A percentile compares a stretch with the other conserved stretches of the same genome.
Conservation (phyloP, 2,888 invertebrate species). For the Cacoxenus indagator region DNA sequence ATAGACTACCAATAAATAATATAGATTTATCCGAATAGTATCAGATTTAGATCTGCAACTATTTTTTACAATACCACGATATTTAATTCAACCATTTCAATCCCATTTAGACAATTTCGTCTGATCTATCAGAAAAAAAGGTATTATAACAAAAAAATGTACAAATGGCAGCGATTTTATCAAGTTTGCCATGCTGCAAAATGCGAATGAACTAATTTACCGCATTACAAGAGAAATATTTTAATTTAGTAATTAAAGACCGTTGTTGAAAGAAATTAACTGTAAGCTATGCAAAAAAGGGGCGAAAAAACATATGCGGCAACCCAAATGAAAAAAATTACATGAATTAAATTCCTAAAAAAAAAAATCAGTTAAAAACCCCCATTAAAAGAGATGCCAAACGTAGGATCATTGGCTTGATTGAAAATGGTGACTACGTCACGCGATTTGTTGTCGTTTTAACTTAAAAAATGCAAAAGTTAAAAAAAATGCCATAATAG, state of each 20-base stretch:
- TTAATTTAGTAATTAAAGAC: constrained; percentile 8
- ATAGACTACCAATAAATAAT: no score
- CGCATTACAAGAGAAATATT: neutral
- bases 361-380: neutral
- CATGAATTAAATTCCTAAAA: neutral
- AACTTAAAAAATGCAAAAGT: no score
- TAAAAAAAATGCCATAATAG: neutral
- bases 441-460: no score
- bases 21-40: no score
- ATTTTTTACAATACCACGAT: no score
- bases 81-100: no score
- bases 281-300: neutral
- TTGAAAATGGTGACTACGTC: constrained; percentile 19
- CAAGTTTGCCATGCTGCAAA: neutral
- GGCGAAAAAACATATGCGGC: neutral
- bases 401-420: neutral
- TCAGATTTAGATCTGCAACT: no score
- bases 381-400: neutral
- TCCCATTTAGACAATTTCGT: no score
- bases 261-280: neutral
- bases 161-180: no score
- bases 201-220: neutral
- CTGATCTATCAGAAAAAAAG: no score
- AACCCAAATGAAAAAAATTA: constrained; percentile 13
- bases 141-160: no score